Evolutionary conservation across 53 echinoderm and acorn worm genomes (phyloP).

Genomic region (Antedon mediterranea): DNA sequence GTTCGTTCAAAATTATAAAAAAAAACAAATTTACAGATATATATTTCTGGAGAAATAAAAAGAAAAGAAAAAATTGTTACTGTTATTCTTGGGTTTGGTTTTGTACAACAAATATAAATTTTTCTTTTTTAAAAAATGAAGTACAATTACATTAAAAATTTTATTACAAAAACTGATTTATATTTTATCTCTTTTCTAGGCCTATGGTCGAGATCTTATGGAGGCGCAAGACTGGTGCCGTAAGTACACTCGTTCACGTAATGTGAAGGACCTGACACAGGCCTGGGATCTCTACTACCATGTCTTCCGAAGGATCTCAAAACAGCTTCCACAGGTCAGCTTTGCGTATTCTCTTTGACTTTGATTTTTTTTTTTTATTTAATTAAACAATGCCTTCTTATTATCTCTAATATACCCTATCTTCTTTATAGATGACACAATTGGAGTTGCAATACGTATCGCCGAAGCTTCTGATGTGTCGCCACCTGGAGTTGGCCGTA

Average conservation of each 20-base stretch:
- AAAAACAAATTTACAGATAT: too few relatives aligned
- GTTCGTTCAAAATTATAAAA: too few relatives aligned
- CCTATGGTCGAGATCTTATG: slow-evolving; percentile 86
- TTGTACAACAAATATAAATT: background rate
- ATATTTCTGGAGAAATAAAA: too few relatives aligned
- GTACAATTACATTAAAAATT: background rate
- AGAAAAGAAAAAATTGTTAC: too few relatives aligned
- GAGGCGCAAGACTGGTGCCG: slow-evolving; percentile 96
- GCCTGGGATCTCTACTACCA: slow-evolving; percentile 99
- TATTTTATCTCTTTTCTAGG: slow-evolving; percentile 21
- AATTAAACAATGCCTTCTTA: too few relatives aligned
- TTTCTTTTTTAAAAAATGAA: too few relatives aligned
- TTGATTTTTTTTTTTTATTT: too few relatives aligned
- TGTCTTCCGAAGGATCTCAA: slow-evolving; percentile 85
- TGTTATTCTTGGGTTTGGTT: background rate
- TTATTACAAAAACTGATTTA: background rate
- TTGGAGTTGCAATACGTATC: slow-evolving; percentile 86
- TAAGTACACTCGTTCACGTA: slow-evolving; percentile 75
- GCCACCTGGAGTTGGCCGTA: slow-evolving; percentile 84
- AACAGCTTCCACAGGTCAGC: slow-evolving; percentile 88
- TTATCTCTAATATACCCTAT: too few relatives aligned
- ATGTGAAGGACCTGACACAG: slow-evolving; percentile 89
- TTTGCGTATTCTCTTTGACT: background rate
- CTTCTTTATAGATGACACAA: slow-evolving; percentile 57
- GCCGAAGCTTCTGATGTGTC: slow-evolving; percentile 94